Evolutionary conservation across 37 sponge, comb jelly and placozoan genomes (phyloP).

Genomic region (Geodia barretti): DNA sequence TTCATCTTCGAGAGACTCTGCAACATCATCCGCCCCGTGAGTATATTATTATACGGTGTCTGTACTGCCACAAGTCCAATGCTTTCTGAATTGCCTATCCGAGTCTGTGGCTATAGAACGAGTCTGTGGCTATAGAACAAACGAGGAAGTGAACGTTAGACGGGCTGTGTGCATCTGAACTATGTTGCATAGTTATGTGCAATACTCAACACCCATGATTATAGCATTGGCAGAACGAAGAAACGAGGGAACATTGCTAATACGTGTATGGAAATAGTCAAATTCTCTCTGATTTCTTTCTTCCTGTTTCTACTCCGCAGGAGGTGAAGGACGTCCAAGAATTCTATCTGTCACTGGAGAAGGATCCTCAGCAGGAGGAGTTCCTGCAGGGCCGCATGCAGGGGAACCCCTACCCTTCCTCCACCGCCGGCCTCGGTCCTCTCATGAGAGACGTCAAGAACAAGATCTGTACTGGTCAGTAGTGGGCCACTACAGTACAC

Average conservation of each 20-base stretch:
- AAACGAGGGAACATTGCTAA: too few species aligned
- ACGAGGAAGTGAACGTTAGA: too few species aligned
- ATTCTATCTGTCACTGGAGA: slow-evolving; percentile 85
- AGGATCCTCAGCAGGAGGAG: slow-evolving; percentile 96
- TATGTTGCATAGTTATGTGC: too few species aligned
- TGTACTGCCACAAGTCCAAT: too few species aligned
- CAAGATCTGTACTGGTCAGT: slow-evolving; percentile 90
- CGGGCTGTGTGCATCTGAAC: too few species aligned
- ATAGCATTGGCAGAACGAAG: too few species aligned
- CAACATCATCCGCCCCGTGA: slow-evolving; percentile 81
- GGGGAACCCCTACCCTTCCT: slow-evolving; percentile 89
- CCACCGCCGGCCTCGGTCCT: slow-evolving; percentile 82
- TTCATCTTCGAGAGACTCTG: slow-evolving; percentile 88
- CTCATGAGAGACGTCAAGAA: slow-evolving; percentile 97
- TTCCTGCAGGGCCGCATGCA: slow-evolving; percentile 98
- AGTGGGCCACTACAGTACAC: neutral
- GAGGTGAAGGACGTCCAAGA: slow-evolving; percentile 79
- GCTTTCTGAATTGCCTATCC: too few species aligned
- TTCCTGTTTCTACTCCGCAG: slow-evolving; percentile 9
- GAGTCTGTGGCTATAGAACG: too few species aligned
- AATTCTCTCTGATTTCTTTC: neutral
- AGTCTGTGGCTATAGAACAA: too few species aligned
- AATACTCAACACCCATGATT: too few species aligned
- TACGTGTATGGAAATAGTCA: too few species aligned
- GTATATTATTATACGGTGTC: slow-evolving; percentile 5